Evolutionary conservation across 2,888 invertebrate genomes (phyloP).

Genomic region (Philhelius pedissequus): DNA sequence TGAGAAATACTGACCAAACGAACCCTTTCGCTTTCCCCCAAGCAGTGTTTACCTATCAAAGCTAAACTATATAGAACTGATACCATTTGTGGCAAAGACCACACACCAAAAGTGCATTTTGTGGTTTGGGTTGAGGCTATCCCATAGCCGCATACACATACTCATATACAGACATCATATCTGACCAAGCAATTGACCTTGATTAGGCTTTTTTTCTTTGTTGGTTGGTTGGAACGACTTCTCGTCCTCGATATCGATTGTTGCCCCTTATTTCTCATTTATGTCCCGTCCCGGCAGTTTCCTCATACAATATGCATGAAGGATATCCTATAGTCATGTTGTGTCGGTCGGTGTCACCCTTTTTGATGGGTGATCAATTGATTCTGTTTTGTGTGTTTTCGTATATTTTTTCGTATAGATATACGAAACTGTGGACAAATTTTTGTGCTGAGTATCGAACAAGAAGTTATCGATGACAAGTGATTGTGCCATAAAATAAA

Average conservation of each 20-base stretch:
- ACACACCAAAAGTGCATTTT: slow-evolving; percentile 18
- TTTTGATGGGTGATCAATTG: slow-evolving; percentile 19
- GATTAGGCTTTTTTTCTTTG: slow-evolving; percentile 3
- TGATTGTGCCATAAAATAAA: neutral
- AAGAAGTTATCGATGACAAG: slow-evolving; percentile 4
- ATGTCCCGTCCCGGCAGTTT: neutral
- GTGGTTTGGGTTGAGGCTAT: neutral
- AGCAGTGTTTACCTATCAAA: slow-evolving; percentile 22
- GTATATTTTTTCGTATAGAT: neutral
- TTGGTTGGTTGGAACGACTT: neutral
- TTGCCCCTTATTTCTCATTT: neutral
- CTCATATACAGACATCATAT: neutral
- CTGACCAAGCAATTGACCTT: slow-evolving; percentile 13
- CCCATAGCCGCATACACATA: neutral
- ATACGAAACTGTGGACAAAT: neutral
- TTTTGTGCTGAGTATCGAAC: neutral
- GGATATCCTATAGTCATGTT: neutral
- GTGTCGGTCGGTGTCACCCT: neutral
- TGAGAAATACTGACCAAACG: too few relatives aligned
- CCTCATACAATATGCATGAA: slow-evolving; percentile 13
- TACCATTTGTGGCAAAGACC: neutral
- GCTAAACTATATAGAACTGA: slow-evolving; percentile 4
- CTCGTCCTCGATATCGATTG: slow-evolving; percentile 16
- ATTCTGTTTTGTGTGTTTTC: neutral
- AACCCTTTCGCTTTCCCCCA: neutral